Evolutionary conservation across 2,797 vertebrate genomes (phyloP).

Genomic region (Lithobates sylvaticus): DNA sequence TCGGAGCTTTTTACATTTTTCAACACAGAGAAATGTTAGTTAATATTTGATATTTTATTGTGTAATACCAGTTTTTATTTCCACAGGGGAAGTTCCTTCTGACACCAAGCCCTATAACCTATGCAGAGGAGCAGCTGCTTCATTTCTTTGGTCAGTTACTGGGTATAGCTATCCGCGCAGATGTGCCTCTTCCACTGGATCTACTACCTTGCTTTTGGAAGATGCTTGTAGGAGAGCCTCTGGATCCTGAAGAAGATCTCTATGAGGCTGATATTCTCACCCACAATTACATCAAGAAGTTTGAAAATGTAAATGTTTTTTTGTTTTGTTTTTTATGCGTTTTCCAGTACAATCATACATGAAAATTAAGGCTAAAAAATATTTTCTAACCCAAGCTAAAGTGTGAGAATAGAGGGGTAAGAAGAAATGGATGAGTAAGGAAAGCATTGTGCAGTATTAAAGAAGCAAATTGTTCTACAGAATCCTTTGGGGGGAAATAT

Average conservation of each 20-base stretch:
- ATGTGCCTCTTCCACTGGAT: conserved; percentile 94
- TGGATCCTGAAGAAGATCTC: conserved; percentile 89
- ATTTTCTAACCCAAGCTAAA: too few relatives aligned
- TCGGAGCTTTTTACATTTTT: too few relatives aligned
- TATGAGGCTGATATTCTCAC: conserved; percentile 95
- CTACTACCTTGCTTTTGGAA: conserved; percentile 96
- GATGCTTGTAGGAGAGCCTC: conserved; percentile 87
- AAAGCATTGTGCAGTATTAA: too few relatives aligned
- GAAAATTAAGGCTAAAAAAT: too few relatives aligned
- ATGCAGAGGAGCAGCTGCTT: conserved; percentile 93
- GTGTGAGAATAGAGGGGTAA: too few relatives aligned
- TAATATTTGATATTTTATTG: neutral
- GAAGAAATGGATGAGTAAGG: too few relatives aligned
- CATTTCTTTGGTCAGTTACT: conserved; percentile 96
- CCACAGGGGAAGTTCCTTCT: conserved; percentile 93
- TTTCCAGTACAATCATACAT: too few relatives aligned
- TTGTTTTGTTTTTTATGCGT: too few relatives aligned
- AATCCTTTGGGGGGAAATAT: too few relatives aligned
- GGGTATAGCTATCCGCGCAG: conserved; percentile 93
- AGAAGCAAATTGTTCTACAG: too few relatives aligned
- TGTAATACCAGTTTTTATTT: neutral
- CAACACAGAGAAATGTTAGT: neutral
- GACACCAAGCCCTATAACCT: conserved; percentile 92
- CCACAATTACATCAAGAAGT: conserved; percentile 93
- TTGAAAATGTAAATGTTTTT: conserved; percentile 86